A percentile compares a stretch with the other conserved stretches of the same genome.
phyloP scores from a whole-genome alignment of 2,888 invertebrate genomes.

The Tribolium freemani region DNA sequence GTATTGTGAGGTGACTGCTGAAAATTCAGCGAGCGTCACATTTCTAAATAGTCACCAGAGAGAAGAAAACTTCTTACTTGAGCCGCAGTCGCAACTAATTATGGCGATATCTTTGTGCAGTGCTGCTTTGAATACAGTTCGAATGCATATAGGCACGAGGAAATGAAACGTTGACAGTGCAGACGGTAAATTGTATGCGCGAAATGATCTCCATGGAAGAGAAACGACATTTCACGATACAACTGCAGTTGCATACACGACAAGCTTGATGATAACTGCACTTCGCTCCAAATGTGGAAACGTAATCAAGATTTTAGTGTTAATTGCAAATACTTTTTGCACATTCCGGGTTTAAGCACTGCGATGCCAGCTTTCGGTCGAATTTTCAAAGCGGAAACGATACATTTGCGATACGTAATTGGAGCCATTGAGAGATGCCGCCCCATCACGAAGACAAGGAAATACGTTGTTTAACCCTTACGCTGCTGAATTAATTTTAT shows the following conservation, averaged over 20 bases:
- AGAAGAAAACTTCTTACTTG: neutral
- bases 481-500: too few relatives aligned
- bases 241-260: slow-evolving; percentile 14
- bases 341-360: neutral
- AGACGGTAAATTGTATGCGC: slow-evolving; percentile 33
- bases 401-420: slow-evolving; percentile 23
- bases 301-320: slow-evolving; percentile 32
- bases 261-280: slow-evolving; percentile 26
- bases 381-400: slow-evolving; percentile 2
- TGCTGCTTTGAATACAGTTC: slow-evolving; percentile 17
- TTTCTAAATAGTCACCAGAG: neutral
- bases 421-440: slow-evolving; percentile 9
- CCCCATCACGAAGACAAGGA: slow-evolving; percentile 10
- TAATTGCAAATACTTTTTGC: slow-evolving; percentile 29
- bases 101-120: slow-evolving; percentile 6
- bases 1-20: too few relatives aligned
- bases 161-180: slow-evolving; percentile 37
- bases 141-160: slow-evolving; percentile 31
- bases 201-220: slow-evolving; percentile 15
- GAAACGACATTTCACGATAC: slow-evolving; percentile 27
- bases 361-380: neutral
- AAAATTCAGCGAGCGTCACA: neutral
- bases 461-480: slow-evolving; percentile 24
- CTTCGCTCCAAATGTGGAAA: slow-evolving; percentile 20
- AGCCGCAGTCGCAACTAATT: slow-evolving; percentile 17